Evolutionary conservation across 1,140 invertebrate species (phyloP), one percentile per base, ranked within the genome.

Genomic region (Zaprionus capensis): DNA sequence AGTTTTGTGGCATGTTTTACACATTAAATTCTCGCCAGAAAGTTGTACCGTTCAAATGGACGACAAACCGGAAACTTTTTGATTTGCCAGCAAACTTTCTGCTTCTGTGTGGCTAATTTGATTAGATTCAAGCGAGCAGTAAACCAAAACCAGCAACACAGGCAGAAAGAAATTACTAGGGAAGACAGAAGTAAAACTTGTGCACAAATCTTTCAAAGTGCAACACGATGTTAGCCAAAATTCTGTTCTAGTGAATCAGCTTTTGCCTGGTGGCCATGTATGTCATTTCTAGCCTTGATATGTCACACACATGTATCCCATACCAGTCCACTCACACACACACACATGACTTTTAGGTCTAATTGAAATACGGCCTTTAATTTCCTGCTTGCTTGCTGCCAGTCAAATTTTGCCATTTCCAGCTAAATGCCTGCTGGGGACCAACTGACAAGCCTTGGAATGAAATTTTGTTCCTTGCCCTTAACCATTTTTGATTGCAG

Each of bases 91-190:
- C n/a, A 20, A 77, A 80, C 78, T 74, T 57, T 87, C 71, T 56
- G 34, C 20, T 66, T 61, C 70, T 71, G 34, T 66, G 59, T 70
- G 38, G 70, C 46, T 83, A 87, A 90, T 85, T 90, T 81, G 70
- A 90, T 88, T 77, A 91, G 76, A 59, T 65, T 65, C 49, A 70
- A 61, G 51, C 6, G 38, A 79, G 70, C 44, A 59, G 63, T 49
- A 55, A 67, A 51, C 28, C 55, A 55, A 58, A 75, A 64, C n/a
- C 11, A 55, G 51, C 51, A 53, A 41, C 24, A 38, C 22, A 36
- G 28, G 9, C 12, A 24, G 5, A 31, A 14, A 65, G 15, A 46
- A 61, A 41, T 26, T 17, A 49, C n/a, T 64, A 51, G 24, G 22
- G 5, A 22, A 56, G 14, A 46, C 15, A 34, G 38, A 14, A n/a